Percentiles rank a stretch among this genome's conserved stretches.
These are phyloP conservation scores for Drosophila insularis DNA, from an alignment of 1,140 invertebrate species.

Conservation along the genomic window DNA sequence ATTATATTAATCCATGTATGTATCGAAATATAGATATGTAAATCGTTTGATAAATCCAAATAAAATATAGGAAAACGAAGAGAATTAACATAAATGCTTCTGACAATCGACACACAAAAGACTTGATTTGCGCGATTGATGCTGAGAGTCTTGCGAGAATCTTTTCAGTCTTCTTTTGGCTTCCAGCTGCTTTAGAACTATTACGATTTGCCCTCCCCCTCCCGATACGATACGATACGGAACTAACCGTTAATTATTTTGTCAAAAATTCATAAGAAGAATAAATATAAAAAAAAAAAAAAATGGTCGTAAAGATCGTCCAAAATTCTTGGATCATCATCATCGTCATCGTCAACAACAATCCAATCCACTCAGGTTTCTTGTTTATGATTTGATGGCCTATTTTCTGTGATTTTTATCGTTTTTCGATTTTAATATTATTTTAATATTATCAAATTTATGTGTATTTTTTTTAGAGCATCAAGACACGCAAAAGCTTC, in stretches of 20 bases:
- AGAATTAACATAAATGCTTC: conserved; percentile 35
- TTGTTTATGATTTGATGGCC: conserved; percentile 53
- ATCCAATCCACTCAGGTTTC: conserved; percentile 22
- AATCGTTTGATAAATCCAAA: neutral
- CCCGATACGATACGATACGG: conserved; percentile 27
- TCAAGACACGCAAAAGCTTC: conserved; percentile 21
- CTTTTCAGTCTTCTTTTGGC: conserved; percentile 29
- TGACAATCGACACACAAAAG: conserved; percentile 24
- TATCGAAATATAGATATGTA: conserved; percentile 22
- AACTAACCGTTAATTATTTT: conserved; percentile 45
- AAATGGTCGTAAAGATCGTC: neutral
- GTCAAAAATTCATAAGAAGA: conserved; percentile 4
- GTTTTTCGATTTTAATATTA: conserved; percentile 29
- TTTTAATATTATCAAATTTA: conserved; percentile 39
- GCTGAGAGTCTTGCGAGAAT: conserved; percentile 1
- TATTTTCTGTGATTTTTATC: conserved; percentile 51
- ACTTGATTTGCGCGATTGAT: neutral
- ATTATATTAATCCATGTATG: conserved; percentile 15
- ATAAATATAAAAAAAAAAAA: neutral
- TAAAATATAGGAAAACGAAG: neutral
- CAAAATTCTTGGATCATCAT: conserved; percentile 15
- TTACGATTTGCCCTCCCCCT: conserved; percentile 9
- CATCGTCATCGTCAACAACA: neutral
- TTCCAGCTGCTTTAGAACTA: conserved; percentile 30
- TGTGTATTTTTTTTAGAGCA: conserved; percentile 29